These are phyloP conservation scores for Opisthograptis luteolata DNA, from an alignment of 2,888 invertebrate species.

Conservation along the genomic window DNA sequence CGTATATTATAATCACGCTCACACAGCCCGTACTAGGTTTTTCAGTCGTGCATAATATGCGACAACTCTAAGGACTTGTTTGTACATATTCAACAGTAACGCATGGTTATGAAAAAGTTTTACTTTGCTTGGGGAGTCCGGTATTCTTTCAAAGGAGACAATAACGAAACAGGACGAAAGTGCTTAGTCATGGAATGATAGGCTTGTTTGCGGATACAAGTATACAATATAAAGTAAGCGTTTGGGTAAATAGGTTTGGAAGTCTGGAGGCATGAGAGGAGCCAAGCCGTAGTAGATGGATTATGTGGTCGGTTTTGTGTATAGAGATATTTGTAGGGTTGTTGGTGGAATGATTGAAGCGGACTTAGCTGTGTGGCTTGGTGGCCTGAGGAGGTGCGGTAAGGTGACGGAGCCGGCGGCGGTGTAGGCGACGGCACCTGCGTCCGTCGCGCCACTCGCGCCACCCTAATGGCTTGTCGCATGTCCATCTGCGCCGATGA, in stretches of 20 bases:
- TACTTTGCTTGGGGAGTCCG: conserved; percentile 1
- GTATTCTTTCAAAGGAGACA: conserved; percentile 5
- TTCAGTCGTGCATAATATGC: background rate
- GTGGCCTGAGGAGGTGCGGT: conserved; percentile 41
- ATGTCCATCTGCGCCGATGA: conserved; percentile 75
- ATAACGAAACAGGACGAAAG: conserved; percentile 11
- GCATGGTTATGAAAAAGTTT: background rate
- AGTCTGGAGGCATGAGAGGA: conserved; percentile 12
- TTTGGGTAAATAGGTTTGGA: conserved; percentile 34
- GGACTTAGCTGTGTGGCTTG: conserved; percentile 47
- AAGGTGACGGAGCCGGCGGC: conserved; percentile 39
- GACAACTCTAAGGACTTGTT: background rate
- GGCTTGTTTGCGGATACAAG: conserved; percentile 13
- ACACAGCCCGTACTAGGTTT: background rate
- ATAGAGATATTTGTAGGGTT: too few species aligned
- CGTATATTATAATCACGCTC: conserved; percentile 2
- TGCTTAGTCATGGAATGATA: conserved; percentile 18
- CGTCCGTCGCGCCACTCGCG: conserved; percentile 57
- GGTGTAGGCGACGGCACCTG: conserved; percentile 60
- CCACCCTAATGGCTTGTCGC: conserved; percentile 79
- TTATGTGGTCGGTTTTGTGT: conserved; percentile 53
- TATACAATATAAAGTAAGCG: conserved; percentile 18
- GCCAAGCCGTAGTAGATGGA: conserved; percentile 42
- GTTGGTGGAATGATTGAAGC: conserved; percentile 58
- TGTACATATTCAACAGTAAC: background rate